Conservation (phyloP, 2,797 vertebrate genomes). For the Petrocephalus schoutedeni region DNA sequence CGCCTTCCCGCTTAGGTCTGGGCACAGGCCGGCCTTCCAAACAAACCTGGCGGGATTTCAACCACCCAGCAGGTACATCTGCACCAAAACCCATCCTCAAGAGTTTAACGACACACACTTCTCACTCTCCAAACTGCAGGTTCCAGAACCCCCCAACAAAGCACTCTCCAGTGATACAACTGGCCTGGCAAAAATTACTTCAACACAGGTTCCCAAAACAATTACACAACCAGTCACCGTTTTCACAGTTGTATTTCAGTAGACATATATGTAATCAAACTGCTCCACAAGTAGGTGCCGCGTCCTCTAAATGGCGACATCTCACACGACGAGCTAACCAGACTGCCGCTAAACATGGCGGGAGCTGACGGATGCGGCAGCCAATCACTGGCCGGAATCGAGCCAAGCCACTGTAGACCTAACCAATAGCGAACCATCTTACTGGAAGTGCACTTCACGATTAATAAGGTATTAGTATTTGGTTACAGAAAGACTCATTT, state of each 20-base stretch:
- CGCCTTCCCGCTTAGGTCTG: background rate
- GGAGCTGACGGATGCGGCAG: background rate
- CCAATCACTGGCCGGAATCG: background rate
- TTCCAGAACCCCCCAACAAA: background rate
- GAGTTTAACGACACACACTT: background rate
- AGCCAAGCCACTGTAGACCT: background rate
- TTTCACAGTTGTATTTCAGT: background rate
- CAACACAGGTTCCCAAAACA: background rate
- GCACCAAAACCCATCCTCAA: background rate
- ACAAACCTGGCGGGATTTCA: background rate
- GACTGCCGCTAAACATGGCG: background rate
- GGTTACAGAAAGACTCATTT: background rate
- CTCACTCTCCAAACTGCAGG: background rate
- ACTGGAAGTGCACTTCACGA: background rate
- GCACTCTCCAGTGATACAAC: background rate
- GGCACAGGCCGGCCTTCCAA: background rate
- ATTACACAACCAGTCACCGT: background rate
- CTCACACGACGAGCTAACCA: background rate
- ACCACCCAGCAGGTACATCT: background rate
- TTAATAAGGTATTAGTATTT: background rate
- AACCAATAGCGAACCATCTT: background rate
- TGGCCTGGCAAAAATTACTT: background rate
- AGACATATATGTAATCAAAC: background rate
- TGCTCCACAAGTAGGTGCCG: background rate
- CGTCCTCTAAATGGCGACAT: background rate